These are phyloP conservation scores for Manduca sexta DNA, from an alignment of 1,140 invertebrate species.

Conservation along the genomic window DNA sequence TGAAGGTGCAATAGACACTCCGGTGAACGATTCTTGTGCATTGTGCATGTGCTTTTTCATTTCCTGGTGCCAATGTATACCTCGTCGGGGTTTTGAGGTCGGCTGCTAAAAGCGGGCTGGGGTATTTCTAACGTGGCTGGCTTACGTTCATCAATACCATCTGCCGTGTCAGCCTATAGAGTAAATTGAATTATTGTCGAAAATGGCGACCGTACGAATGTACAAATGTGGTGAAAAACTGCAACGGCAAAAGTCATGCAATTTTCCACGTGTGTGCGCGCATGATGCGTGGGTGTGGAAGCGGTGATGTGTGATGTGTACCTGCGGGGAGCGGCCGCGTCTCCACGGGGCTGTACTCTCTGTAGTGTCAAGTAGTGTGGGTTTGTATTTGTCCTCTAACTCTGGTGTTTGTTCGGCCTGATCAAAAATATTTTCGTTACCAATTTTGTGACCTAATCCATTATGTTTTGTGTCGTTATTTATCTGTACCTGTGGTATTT, in stretches of 20 bases:
- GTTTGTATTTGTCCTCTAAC: constrained; percentile 54
- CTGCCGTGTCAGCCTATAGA: constrained; percentile 57
- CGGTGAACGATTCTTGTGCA: constrained; percentile 26
- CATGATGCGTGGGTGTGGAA: constrained; percentile 8
- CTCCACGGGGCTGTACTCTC: constrained; percentile 43
- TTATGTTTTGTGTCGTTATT: constrained; percentile 11
- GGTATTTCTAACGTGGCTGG: constrained; percentile 48
- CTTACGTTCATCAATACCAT: constrained; percentile 44
- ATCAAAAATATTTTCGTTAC: constrained; percentile 18
- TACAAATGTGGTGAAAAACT: neutral
- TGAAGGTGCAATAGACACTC: constrained; percentile 16
- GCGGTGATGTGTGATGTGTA: constrained; percentile 25
- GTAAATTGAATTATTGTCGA: constrained; percentile 57
- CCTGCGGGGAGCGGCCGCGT: constrained; percentile 53
- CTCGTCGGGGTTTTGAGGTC: constrained; percentile 46
- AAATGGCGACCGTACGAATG: constrained; percentile 28
- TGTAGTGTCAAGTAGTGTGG: constrained; percentile 51
- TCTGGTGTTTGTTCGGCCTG: constrained; percentile 65
- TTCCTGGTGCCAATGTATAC: constrained; percentile 42
- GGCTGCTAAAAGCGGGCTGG: constrained; percentile 48
- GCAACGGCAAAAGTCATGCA: neutral
- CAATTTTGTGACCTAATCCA: constrained; percentile 2
- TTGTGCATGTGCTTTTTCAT: constrained; percentile 31
- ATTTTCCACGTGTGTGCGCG: neutral
- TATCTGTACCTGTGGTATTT: constrained; percentile 61